Evolutionary conservation across 92 coral and sea anemone species (phyloP), one percentile per base, ranked within the genome.

Genomic region (Phenganax marumi): DNA sequence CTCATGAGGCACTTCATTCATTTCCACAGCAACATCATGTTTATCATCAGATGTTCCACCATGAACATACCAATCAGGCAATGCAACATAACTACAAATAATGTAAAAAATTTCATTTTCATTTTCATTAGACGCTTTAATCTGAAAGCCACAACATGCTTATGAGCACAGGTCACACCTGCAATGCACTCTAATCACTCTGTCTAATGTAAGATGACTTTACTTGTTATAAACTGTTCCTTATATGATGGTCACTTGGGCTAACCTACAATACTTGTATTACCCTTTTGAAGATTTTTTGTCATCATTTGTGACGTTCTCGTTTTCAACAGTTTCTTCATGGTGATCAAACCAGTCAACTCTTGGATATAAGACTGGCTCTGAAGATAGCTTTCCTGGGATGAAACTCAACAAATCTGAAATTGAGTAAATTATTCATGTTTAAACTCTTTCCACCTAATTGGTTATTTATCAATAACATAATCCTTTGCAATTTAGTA

Each of bases 321-420:
- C 88, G 4, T 85, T 80, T n/a, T 86, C 93, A 26, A 81, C 91
- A 64, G 65, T 85, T 12, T 90, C 88, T 43, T 88, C 89, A 43
- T 89, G 88, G 64, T 94, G 98, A 69, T 96, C 99, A 88, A 96
- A 92, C 99, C 99, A 96, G 7, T 96, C 99, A 14, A 91, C 99
- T 51, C 99, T 86, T 25, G 99, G 99, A 70, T 96, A 96, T 8
- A 87, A 55, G 10, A 88, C 90, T 48, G 93, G 89, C 50, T 90
- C 92, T 0, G 84, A 83, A 7, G 87, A 70, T 11, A 86, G 85
- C 54, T 82, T 84, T 19, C 93, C 91, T 7, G 86, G 88, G 70
- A 77, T 90, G 65, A 87, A 96, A 12, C 91, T 17, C 69, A 96
- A 72, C 22, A 96, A 88, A 55, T 91, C 87, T 78, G 52, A 6